Evolutionary conservation across 2,888 invertebrate species (phyloP), one percentile per base, ranked within the genome.

Genomic region (Acanthosepion pharaonis): DNA sequence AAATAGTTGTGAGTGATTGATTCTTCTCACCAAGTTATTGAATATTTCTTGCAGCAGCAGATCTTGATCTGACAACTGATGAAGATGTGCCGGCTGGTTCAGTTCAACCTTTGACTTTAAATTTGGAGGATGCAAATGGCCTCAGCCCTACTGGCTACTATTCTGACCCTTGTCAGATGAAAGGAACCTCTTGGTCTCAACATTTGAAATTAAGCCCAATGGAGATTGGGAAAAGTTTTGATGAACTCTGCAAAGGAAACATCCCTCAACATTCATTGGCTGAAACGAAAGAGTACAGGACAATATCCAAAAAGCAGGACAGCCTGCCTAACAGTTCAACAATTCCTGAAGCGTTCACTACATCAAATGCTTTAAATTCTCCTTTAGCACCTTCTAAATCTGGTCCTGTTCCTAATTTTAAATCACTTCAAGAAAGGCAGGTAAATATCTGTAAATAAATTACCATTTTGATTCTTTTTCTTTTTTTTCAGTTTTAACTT

Each of bases 401-500:
- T 48, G 96, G 96, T 18, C 95, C 96, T n/a, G 95, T 97, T 42
- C 97, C 97, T 15, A 96, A 96, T 25, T 96, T 96, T 94, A 96
- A 96, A 93, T 96, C 96, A 8, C 95, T 97, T 53, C 96, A 96
- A 48, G 96, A 97, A 94, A 96, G 96, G 95, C 97, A 97, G 96
- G 97, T 97, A 93, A 92, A 95, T 94, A 55, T 33, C 25, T 28
- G 42, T 48, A 42, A 42, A 42, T 42, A 42, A 42, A 51, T 51
- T 51, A 51, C 8, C 0, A 51, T 51, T 42, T 51, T 51, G 51
- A 4, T 51, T 51, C 15, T 51, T 11, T 11, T 51, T 51, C 5
- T 11, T 11, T 51, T 0, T 51, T 51, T 51, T 51, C 0, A 51
- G 11, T 51, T 51, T 51, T 8, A 51, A 51, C 51, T 51, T 51